Evolutionary conservation across 1,140 invertebrate genomes (phyloP).

Genomic region (Odontomachus brunneus): DNA sequence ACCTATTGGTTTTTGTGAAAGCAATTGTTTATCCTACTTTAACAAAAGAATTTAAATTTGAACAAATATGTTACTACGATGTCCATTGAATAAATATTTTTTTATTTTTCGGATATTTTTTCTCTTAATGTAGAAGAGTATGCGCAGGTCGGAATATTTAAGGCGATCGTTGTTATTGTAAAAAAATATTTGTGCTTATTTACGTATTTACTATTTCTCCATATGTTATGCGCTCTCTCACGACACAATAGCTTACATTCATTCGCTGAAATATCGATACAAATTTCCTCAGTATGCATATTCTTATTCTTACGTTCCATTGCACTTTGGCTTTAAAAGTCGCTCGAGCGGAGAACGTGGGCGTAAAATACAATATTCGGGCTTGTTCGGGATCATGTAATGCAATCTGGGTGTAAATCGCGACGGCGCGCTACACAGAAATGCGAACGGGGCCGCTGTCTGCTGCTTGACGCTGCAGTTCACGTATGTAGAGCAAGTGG

Average conservation of each 20-base stretch:
- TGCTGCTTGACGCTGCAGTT: conserved; percentile 77
- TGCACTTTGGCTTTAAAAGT: conserved; percentile 35
- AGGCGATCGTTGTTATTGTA: too few species aligned
- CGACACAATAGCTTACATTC: not conserved
- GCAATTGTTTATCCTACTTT: too few species aligned
- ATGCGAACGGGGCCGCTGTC: conserved; percentile 67
- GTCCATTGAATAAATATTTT: too few species aligned
- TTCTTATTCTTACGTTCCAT: conserved; percentile 37
- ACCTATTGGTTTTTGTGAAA: too few species aligned
- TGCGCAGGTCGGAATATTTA: too few species aligned
- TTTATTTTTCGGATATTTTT: too few species aligned
- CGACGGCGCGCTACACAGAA: conserved; percentile 71
- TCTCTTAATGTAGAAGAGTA: too few species aligned
- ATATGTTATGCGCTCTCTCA: not conserved
- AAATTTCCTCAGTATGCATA: conserved; percentile 21
- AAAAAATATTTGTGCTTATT: conserved; percentile 15
- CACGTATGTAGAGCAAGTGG: conserved; percentile 83
- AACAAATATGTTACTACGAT: too few species aligned
- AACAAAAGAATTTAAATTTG: too few species aligned
- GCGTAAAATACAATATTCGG: conserved; percentile 75
- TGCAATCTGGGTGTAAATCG: conserved; percentile 81
- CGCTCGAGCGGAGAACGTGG: not conserved
- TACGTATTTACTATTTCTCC: conserved; percentile 6
- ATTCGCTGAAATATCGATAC: not conserved
- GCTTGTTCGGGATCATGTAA: conserved; percentile 78